phyloP scores from a whole-genome alignment of 2,113 vertebrate genomes.

The Ovibos moschatus region DNA sequence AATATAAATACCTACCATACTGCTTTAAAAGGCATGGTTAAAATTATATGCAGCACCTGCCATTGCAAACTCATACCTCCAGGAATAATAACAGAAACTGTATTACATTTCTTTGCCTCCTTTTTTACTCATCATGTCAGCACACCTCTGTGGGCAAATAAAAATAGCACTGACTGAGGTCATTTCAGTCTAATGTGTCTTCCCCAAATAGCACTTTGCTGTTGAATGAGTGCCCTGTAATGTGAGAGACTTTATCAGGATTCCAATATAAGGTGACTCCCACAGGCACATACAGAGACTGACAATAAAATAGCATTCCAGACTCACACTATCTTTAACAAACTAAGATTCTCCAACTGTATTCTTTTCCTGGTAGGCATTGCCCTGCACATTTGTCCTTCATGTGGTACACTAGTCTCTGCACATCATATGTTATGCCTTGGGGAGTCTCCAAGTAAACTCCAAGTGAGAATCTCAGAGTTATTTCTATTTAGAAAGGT shows the following conservation, averaged over 20 bases:
- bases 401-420: background rate
- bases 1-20: background rate
- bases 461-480: background rate
- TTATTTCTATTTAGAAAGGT: background rate
- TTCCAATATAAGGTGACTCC: background rate
- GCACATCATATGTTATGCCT: background rate
- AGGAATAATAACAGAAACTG: conserved; percentile 16
- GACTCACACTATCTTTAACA: background rate
- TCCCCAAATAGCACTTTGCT: background rate
- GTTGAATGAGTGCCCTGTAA: background rate
- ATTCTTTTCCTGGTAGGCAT: background rate
- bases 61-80: background rate
- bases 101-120: background rate
- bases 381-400: background rate
- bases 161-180: conserved; percentile 31
- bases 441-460: background rate
- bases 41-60: background rate
- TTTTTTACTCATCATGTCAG: background rate
- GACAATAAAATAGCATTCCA: conserved; percentile 30
- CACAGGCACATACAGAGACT: background rate
- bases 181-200: background rate
- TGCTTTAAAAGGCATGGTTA: background rate
- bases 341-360: background rate
- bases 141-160: conserved; percentile 10
- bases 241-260: background rate